Base-by-base conservation (phyloP, 2,888 invertebrate genomes). In the Eupeodes luniger region DNA sequence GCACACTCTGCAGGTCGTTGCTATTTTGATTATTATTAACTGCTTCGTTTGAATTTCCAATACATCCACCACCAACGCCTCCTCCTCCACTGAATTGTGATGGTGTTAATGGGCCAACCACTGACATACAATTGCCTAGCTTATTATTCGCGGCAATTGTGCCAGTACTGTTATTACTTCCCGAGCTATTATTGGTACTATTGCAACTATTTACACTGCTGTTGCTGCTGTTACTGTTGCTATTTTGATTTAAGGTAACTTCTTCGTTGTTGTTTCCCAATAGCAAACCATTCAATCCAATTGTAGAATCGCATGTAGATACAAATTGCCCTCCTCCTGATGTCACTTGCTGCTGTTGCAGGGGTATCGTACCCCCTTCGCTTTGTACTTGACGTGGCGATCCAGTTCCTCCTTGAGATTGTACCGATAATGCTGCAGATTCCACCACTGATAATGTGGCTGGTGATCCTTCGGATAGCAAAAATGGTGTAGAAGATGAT, bases 141-240 rank as follows among this genome's bases (percentile, higher is more conserved):
- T 84, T 88, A 19, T 55, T 81, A 62, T 69, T 77, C 12, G 76
- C 40, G 10, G 36, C 57, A 11, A 84, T 78, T n/a, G 77, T 84
- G 14, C 16, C 47, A 10, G 57, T 81, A 44, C 84, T 88, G 19
- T 88, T 84, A 61, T 84, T 88, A 19, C 84, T 88, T 10, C 78
- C 84, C 5, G 88, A 81, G 66, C 88, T 88, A 62, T 88, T 88
- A 74, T 88, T 88, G 7, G 88, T 88, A 78, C 84, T 88, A 14
- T 85, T 88, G 40, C 88, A 84, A 59, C 84, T 88, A 69, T 88
- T 88, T 0, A 78, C 88, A 57, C 88, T 85, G 74, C 84, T 85
- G 76, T 89, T 90, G 44, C 67, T 90, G 27, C 90, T 88, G 53
- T 83, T 89, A 57, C 89, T 85, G 61, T 87, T 87, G 81, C 86